Evolutionary conservation across 2,888 invertebrate species (phyloP).

Genomic region (Mesorhabditis sp.): DNA sequence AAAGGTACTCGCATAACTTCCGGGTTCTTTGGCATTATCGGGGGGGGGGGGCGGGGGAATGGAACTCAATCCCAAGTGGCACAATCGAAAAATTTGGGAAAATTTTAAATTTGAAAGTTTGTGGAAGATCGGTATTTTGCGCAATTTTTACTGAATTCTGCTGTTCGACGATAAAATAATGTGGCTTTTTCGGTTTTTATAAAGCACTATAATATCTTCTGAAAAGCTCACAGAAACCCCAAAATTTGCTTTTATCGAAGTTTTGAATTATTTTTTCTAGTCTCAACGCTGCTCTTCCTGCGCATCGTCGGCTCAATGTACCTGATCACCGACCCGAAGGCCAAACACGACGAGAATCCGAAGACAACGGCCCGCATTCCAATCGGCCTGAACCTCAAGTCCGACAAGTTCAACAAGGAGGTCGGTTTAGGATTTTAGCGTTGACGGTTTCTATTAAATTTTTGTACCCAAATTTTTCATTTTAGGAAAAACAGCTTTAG

Average conservation of each 20-base stretch:
- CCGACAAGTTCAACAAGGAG: constrained; percentile 73
- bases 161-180: background rate
- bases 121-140: too few species aligned
- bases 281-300: constrained; percentile 70
- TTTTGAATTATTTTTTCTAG: background rate
- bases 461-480: background rate
- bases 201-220: too few species aligned
- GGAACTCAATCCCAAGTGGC: too few species aligned
- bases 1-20: too few species aligned
- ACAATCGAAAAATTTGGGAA: too few species aligned
- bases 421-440: constrained; percentile 59
- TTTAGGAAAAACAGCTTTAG: too few species aligned
- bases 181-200: background rate
- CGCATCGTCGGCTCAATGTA: constrained; percentile 82
- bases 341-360: constrained; percentile 46
- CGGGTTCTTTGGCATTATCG: too few species aligned
- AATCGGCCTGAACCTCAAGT: constrained; percentile 85
- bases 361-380: constrained; percentile 64
- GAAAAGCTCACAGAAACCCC: too few species aligned
- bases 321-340: constrained; percentile 60
- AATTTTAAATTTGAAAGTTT: too few species aligned
- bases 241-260: too few species aligned
- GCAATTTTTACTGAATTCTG: background rate
- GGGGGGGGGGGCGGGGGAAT: too few species aligned
- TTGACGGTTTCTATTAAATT: background rate